Percentiles rank a stretch among this genome's conserved stretches.
phyloP scores from a whole-genome alignment of 2,888 invertebrate species.

The Phengaris arion region DNA sequence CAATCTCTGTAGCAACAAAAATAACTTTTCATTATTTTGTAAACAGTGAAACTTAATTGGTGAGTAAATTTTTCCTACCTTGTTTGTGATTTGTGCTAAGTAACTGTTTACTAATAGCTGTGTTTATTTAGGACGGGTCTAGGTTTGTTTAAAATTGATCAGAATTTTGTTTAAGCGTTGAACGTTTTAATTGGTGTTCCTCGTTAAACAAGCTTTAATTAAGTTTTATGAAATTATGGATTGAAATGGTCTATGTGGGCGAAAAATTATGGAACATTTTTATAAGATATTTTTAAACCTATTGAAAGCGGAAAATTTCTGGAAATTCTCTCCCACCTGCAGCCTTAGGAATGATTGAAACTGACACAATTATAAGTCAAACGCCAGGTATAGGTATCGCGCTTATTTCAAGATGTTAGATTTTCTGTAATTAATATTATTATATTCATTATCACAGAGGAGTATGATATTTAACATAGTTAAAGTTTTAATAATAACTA shows the following conservation, averaged over 20 bases:
- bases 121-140: constrained; percentile 18
- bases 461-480: no score
- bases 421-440: no score
- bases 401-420: no score
- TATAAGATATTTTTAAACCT: not conserved
- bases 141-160: constrained; percentile 24
- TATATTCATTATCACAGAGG: no score
- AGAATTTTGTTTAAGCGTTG: not conserved
- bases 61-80: not conserved
- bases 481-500: no score
- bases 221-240: not conserved
- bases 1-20: not conserved
- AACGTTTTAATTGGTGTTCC: constrained; percentile 3
- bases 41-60: not conserved
- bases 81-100: constrained; percentile 6
- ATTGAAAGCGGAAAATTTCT: not conserved
- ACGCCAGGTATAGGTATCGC: no score
- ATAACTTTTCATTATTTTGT: not conserved
- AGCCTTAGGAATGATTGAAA: not conserved
- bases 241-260: not conserved
- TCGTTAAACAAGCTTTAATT: constrained; percentile 11
- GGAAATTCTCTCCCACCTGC: not conserved
- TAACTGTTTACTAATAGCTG: constrained; percentile 11
- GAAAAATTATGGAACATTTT: not conserved
- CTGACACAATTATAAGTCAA: not conserved